phyloP scores from a whole-genome alignment of 2,113 vertebrate species.

The Pseudonaja textilis region DNA sequence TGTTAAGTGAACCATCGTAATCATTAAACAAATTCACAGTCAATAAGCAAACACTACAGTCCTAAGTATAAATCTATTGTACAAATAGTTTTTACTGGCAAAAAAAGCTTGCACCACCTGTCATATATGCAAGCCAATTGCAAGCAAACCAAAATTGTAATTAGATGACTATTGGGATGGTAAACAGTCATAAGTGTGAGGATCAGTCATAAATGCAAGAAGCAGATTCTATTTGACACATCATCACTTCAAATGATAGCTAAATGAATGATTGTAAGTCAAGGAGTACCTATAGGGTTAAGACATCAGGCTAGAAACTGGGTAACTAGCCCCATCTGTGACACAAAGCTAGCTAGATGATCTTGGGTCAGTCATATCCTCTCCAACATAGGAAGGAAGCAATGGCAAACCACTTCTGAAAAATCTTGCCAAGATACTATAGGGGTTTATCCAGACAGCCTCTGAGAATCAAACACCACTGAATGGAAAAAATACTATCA shows the following conservation, averaged over 20 bases:
- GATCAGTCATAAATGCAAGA: background rate
- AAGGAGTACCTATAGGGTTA: background rate
- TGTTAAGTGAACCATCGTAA: too few species aligned
- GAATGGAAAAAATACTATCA: background rate
- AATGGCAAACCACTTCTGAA: background rate
- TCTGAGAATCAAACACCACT: background rate
- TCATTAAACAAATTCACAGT: too few species aligned
- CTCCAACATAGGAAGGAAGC: background rate
- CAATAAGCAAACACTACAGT: too few species aligned
- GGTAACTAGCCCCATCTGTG: background rate
- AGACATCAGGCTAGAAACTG: background rate
- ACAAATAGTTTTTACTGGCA: too few species aligned
- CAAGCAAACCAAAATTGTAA: too few species aligned
- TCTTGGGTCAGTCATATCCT: background rate
- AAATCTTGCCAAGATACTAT: background rate
- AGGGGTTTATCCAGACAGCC: background rate
- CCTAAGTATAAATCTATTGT: too few species aligned
- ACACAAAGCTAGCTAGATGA: background rate
- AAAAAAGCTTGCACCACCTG: too few species aligned
- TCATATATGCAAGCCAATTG: too few species aligned
- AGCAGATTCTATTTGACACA: background rate
- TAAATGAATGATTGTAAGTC: background rate
- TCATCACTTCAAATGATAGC: background rate
- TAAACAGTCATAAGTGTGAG: background rate
- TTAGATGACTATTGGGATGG: background rate